phyloP scores from a whole-genome alignment of 2,888 invertebrate genomes.

The Alsophila aescularia region DNA sequence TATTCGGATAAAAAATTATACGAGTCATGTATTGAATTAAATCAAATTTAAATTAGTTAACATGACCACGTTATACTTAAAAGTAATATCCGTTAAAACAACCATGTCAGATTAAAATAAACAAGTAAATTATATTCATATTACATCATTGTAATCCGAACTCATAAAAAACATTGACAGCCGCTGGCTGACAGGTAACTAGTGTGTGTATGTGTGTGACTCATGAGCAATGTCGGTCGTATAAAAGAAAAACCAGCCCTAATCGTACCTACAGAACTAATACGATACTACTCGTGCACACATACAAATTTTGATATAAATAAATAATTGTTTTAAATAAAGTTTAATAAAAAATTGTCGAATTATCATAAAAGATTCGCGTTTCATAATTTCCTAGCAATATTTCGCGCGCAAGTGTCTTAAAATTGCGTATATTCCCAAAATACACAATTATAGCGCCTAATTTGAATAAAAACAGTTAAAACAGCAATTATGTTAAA shows the following conservation, averaged over 20 bases:
- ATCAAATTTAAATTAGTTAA: no score
- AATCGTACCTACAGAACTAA: slow-evolving; percentile 34
- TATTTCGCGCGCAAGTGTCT: no score
- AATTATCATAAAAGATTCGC: no score
- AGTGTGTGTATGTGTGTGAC: slow-evolving; percentile 14
- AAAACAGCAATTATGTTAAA: no score
- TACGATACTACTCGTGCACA: slow-evolving; percentile 4
- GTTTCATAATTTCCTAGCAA: no score
- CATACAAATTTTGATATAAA: background rate
- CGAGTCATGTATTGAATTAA: no score
- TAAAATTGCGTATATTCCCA: no score
- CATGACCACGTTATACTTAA: background rate
- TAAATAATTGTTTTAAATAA: background rate
- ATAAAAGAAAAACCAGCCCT: slow-evolving; percentile 46
- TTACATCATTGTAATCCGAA: slow-evolving; percentile 7
- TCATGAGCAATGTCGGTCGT: slow-evolving; percentile 28
- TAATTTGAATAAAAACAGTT: no score
- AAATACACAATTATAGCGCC: no score
- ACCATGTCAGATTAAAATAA: background rate
- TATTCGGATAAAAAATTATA: no score
- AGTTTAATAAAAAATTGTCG: background rate
- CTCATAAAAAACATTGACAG: slow-evolving; percentile 31
- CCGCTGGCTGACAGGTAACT: slow-evolving; percentile 17
- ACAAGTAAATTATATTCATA: background rate
- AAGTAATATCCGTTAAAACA: background rate